Conservation (phyloP, 1,140 invertebrate species). For the Neuroterus valhalla region DNA sequence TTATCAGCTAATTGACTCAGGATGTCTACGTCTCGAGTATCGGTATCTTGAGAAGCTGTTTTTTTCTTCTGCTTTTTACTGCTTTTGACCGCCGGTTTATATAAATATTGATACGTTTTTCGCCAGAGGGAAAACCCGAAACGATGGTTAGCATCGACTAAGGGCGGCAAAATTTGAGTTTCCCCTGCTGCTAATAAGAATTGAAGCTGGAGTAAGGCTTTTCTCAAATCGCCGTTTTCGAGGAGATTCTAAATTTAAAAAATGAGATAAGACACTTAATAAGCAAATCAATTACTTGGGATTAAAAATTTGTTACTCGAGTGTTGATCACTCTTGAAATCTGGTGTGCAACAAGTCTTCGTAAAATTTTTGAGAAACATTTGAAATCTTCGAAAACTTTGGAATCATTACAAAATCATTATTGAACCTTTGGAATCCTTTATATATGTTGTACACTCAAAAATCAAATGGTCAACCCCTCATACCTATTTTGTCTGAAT, state of each 20-base stretch:
- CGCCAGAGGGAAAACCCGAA: slow-evolving; percentile 58
- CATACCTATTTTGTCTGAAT: not conserved
- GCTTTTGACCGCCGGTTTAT: slow-evolving; percentile 64
- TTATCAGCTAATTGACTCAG: slow-evolving; percentile 55
- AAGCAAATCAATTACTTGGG: too few species aligned
- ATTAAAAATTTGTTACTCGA: too few species aligned
- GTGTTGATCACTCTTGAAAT: too few species aligned
- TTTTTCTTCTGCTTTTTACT: slow-evolving; percentile 57
- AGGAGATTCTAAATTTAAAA: slow-evolving; percentile 64
- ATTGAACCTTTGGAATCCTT: not conserved
- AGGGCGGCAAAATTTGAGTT: slow-evolving; percentile 33
- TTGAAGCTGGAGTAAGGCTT: slow-evolving; percentile 82
- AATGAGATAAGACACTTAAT: slow-evolving; percentile 35
- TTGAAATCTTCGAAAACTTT: not conserved
- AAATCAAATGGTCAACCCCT: not conserved
- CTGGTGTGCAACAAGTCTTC: too few species aligned
- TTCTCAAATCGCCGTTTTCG: slow-evolving; percentile 80
- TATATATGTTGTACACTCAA: not conserved
- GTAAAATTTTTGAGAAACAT: too few species aligned
- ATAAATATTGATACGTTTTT: slow-evolving; percentile 56
- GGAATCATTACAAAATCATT: not conserved
- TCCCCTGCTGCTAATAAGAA: slow-evolving; percentile 77
- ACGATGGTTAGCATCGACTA: slow-evolving; percentile 41
- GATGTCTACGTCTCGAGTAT: slow-evolving; percentile 9
- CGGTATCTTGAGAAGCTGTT: slow-evolving; percentile 21